phyloP scores from a whole-genome alignment of 1,140 invertebrate species.

The honey bee (Apis mellifera) region Amel_HAv3.1 CM009944.2:8691001-8691500 shows the following conservation, averaged over 20 bases:
- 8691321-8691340: constrained; percentile 68
- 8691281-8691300: background rate
- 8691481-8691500: too few species aligned
- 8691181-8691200: constrained; percentile 10
- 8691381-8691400: background rate
- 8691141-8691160: constrained; percentile 37
- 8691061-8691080: constrained; percentile 57
- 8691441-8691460: background rate
- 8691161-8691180: background rate
- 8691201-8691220: constrained; percentile 53
- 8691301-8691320: constrained; percentile 47
- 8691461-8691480: too few species aligned
- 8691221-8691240: constrained; percentile 28
- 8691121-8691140: constrained; percentile 44
- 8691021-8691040: constrained; percentile 63
- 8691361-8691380: constrained; percentile 21
- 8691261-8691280: constrained; percentile 60
- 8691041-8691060: constrained; percentile 43
- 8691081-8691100: constrained; percentile 59
- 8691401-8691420: constrained; percentile 6
- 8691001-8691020: constrained; percentile 47
- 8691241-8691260: constrained; percentile 51
- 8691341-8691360: constrained; percentile 40
- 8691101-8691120: constrained; percentile 30
- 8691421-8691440: background rate